These are phyloP conservation scores for Chelidonichthys spinosus DNA, from an alignment of 2,797 vertebrate species.

Conservation along the genomic window DNA sequence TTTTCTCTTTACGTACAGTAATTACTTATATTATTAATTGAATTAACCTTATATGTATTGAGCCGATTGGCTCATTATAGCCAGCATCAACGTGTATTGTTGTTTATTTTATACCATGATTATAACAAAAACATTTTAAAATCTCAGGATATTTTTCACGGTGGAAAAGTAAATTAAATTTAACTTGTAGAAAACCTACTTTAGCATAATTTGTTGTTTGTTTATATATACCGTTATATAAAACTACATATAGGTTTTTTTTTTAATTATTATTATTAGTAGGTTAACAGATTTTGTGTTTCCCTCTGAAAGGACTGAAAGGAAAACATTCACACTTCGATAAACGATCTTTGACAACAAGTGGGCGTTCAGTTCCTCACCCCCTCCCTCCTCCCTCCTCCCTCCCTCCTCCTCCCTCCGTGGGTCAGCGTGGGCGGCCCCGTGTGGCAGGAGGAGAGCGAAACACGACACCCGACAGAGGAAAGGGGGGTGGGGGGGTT, in stretches of 20 bases:
- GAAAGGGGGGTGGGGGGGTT: constrained; percentile 31
- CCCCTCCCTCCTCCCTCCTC: constrained; percentile 49
- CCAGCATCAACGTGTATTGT: not conserved
- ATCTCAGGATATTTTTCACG: no score
- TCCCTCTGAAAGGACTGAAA: not conserved
- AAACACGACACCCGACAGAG: constrained; percentile 86
- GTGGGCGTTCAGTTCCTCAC: constrained; percentile 80
- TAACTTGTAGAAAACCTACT: no score
- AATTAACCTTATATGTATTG: not conserved
- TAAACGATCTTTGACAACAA: constrained; percentile 78
- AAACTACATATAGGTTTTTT: no score
- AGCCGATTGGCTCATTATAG: not conserved
- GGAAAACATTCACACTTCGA: constrained; percentile 12
- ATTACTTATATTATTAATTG: not conserved
- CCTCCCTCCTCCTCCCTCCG: constrained; percentile 66
- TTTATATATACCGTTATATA: no score
- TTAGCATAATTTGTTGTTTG: no score
- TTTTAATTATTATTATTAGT: no score
- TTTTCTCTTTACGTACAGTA: not conserved
- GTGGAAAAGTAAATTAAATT: not conserved
- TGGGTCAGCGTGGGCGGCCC: constrained; percentile 87
- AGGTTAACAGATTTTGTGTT: not conserved
- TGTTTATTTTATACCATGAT: not conserved
- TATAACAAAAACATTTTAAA: not conserved
- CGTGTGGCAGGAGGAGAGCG: constrained; percentile 86